Base-by-base conservation (phyloP, 2,888 invertebrate species). In the Leptinotarsa haldemani region DNA sequence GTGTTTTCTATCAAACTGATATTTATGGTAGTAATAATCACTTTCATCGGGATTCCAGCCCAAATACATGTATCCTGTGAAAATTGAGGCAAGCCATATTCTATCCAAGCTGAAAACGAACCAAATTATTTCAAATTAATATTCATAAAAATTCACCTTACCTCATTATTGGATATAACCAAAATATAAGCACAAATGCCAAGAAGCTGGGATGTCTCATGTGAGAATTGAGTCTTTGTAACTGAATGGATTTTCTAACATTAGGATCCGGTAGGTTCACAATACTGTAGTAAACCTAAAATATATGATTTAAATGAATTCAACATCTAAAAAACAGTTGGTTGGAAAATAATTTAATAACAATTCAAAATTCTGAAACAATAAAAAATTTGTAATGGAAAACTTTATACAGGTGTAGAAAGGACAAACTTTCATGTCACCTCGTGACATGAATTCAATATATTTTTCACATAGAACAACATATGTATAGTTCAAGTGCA, bases 131-230 rank as follows among this genome's bases (percentile, higher is more conserved):
- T 15, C 13, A 66, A 56, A 25, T 18, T 48, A 16, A 16, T 61
- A 53, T 69, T 30, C 4, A 20, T 9, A 48, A 40, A 20, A 69
- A 16, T 50, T 40, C 13, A 52, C 22, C 82, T 85, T 85, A 88
- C 87, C 89, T 91, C 92, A 92, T 92, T 1, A 89, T 83, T 69
- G 92, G 92, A 74, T 88, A 88, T 65, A 88, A 84, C 90, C 92
- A 92, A 52, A 92, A 86, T 74, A 92, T 89, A 1, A 89, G 79
- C 1, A 89, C 83, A 71, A 92, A 89, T 7, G 90, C 91, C 56
- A 88, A 85, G 78, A 92, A 92, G 73, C 92, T 92, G 1, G 92
- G 92, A 87, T 92, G 92, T 61, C 92, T 89, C 83, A 92, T 89
- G 78, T 92, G 91, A 0, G 86, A 81, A 76, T 90, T 90, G 40